These are phyloP conservation scores for Drosophila pallidifrons DNA, from an alignment of 1,140 invertebrate genomes.

Conservation along the genomic window DNA sequence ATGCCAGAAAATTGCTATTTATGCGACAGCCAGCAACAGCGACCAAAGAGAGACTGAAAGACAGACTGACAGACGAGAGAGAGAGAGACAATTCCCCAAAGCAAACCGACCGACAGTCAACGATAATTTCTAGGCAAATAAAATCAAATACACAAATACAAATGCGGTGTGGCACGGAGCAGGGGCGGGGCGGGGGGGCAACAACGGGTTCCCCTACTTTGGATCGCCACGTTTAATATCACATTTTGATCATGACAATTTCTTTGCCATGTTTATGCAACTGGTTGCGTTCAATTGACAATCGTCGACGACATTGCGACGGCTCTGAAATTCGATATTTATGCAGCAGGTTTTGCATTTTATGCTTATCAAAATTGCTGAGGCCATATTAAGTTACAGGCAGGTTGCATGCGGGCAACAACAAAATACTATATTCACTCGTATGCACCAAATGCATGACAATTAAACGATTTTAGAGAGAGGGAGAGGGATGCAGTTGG, in stretches of 20 bases:
- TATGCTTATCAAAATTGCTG: slow-evolving; percentile 81
- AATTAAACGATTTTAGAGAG: slow-evolving; percentile 61
- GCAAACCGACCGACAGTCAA: slow-evolving; percentile 45
- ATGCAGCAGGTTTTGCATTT: slow-evolving; percentile 82
- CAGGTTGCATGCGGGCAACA: slow-evolving; percentile 70
- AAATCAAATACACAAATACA: slow-evolving; percentile 76
- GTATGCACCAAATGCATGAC: slow-evolving; percentile 78
- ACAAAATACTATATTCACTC: slow-evolving; percentile 24
- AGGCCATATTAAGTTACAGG: slow-evolving; percentile 76
- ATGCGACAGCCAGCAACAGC: slow-evolving; percentile 62
- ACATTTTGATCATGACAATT: slow-evolving; percentile 83
- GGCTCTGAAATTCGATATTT: slow-evolving; percentile 81
- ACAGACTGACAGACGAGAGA: slow-evolving; percentile 7
- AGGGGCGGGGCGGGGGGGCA: background rate
- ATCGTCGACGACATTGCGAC: slow-evolving; percentile 61
- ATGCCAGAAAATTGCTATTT: slow-evolving; percentile 83
- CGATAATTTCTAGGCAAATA: slow-evolving; percentile 78
- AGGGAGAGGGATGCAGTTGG: background rate
- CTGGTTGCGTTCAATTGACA: slow-evolving; percentile 80
- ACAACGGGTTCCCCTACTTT: slow-evolving; percentile 34
- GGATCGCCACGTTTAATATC: slow-evolving; percentile 76
- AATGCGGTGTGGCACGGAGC: slow-evolving; percentile 24
- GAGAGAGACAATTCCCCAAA: slow-evolving; percentile 32
- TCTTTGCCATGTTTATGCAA: slow-evolving; percentile 83
- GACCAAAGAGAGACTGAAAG: slow-evolving; percentile 36